Evolutionary conservation across 2,888 invertebrate species (phyloP), one percentile per base, ranked within the genome.

Genomic region (Nebria brevicollis): DNA sequence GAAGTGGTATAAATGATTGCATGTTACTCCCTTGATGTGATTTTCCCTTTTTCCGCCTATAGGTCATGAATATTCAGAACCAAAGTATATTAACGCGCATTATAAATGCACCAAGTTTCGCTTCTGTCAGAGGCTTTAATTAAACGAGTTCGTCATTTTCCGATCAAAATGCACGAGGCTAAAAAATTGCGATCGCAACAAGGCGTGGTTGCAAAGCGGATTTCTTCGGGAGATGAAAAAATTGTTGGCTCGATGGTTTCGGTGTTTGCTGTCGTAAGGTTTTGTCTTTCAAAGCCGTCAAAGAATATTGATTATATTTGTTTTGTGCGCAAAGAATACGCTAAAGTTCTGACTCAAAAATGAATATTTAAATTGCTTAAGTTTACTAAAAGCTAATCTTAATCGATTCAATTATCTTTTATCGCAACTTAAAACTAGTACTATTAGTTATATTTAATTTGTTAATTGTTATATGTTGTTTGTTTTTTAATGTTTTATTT

Each of bases 81-180:
- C 34, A 34, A 4, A 34, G 34, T 34, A 34, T 34, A 2, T 34
- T 34, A 34, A 26, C 13, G 15, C 34, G 11, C 79, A 79, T 79
- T 79, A 79, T 79, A 79, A 74, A 79, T 79, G 79, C 79, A 79
- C 74, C 79, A 79, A 79, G 74, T 79, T 79, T 79, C 79, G 25
- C 70, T 5, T 68, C 73, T 26, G 66, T 10, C 15, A 79, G 66
- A 74, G 66, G 73, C 74, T 74, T 79, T 79, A 79, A 79, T 79
- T 74, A 79, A 75, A 74, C 65, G 74, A 74, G 74, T 73, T 77
- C 72, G 75, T 74, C 79, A 79, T 79, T 79, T 79, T 79, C 79
- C 79, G 79, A 79, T 79, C 74, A 79, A 66, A 20, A 15, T 66
- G 66, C 13, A 34, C 34, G 34, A 72, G 13, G 34, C 7, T 25